Evolutionary conservation across 2,113 vertebrate genomes (phyloP), one percentile per base, ranked within the genome.

Genomic region (Oreochromis tanganicae): DNA sequence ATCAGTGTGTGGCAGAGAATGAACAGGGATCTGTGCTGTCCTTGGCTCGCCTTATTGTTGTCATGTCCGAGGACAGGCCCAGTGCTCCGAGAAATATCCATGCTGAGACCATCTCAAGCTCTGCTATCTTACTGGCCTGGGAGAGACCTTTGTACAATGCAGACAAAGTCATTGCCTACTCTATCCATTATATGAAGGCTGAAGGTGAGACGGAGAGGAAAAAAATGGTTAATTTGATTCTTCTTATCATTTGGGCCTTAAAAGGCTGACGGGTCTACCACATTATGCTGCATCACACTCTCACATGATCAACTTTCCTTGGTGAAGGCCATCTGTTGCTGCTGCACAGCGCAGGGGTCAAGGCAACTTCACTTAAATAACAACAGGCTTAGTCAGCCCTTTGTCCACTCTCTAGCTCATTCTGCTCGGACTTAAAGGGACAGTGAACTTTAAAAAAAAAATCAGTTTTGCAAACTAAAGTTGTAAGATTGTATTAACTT

Each of bases 91-190:
- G 96, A 87, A 98, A 98, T 0, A 95, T 99, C 63, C 97, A 97
- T 1, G 98, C 98, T 1, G 98, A 99, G 91, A 99, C 98, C 6
- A 98, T 99, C 96, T 99, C 99, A 0, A 99, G 98, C 94, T 98
- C 98, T 8, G 98, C 98, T n/a, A 99, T 99, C 91, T 96, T 99
- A 85, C 95, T 99, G 54, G 98, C 98, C 1, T 99, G 99, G 99
- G 97, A 99, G 91, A 96, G 97, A 90, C 99, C 99, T 0, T 96
- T 98, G 7, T 99, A 98, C 89, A 99, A 99, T 56, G 97, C 98
- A 0, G 97, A 99, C 93, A 99, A 98, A 96, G 98, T 99, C 85
- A 99, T 99, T 7, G 99, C 99, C 13, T 99, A 99, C 94, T 99
- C 99, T 0, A 97, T 99, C 84, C 99, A 99, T 93, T 99, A 99